Evolutionary conservation across 1,140 invertebrate genomes (phyloP).

Genomic region (Polypedilum pembai): DNA sequence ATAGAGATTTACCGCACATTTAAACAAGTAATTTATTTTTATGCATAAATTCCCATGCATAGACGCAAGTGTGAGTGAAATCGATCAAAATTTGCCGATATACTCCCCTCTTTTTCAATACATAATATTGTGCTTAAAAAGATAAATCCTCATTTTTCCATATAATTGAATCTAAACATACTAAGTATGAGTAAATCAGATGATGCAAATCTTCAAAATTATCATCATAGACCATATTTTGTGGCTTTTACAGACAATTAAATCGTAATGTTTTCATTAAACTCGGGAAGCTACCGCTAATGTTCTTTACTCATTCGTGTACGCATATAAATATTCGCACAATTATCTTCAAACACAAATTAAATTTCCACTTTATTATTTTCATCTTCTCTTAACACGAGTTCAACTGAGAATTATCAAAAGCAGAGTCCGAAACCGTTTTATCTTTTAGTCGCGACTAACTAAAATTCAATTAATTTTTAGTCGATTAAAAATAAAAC

Average conservation of each 20-base stretch:
- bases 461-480: too few species aligned
- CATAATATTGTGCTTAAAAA: background rate
- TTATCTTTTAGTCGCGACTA: too few species aligned
- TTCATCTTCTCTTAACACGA: background rate
- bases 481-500: too few species aligned
- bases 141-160: background rate
- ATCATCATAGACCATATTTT: too few species aligned
- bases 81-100: background rate
- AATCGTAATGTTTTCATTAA: too few species aligned
- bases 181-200: too few species aligned
- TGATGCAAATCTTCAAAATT: too few species aligned
- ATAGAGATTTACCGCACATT: background rate
- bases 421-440: too few species aligned
- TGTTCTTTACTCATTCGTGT: too few species aligned
- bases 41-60: background rate
- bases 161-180: slow-evolving; percentile 21
- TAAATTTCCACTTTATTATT: background rate
- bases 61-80: too few species aligned
- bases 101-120: background rate
- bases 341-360: background rate
- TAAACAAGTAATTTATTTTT: background rate
- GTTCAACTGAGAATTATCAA: background rate
- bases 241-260: too few species aligned
- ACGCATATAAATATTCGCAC: background rate
- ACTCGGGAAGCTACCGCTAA: too few species aligned